A percentile compares a stretch with the other conserved stretches of the same genome.
Conservation (phyloP, 2,888 invertebrate species). For the Strigamia transsilvanica region DNA sequence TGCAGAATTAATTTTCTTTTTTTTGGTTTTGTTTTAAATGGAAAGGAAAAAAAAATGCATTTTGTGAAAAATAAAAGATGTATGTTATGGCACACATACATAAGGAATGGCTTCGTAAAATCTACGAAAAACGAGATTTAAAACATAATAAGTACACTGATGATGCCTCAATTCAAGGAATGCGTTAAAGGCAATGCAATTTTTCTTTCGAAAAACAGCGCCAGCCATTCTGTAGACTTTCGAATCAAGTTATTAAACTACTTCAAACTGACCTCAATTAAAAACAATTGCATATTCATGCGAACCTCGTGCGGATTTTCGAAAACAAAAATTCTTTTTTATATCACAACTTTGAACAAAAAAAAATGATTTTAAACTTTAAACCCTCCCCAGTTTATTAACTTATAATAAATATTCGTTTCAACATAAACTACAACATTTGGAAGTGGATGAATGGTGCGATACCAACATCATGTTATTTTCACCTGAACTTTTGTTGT, state of each 20-base stretch:
- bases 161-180: background rate
- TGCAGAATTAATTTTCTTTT: background rate
- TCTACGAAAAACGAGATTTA: slow-evolving; percentile 9
- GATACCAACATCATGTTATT: slow-evolving; percentile 55
- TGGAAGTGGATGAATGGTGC: slow-evolving; percentile 68
- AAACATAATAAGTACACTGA: background rate
- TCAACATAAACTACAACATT: slow-evolving; percentile 72
- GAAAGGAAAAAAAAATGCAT: background rate
- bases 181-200: background rate
- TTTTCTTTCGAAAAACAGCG: background rate
- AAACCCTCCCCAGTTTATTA: background rate
- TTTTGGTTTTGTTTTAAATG: background rate
- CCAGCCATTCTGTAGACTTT: background rate
- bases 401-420: background rate
- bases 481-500: slow-evolving; percentile 18
- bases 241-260: background rate
- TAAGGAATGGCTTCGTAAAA: background rate
- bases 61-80: background rate
- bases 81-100: background rate
- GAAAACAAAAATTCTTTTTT: background rate
- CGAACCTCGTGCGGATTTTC: background rate
- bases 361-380: background rate
- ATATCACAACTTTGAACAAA: background rate
- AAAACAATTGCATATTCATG: background rate
- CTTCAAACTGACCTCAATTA: background rate